Conservation (phyloP, 2,888 invertebrate genomes). For the Boloria selene region DNA sequence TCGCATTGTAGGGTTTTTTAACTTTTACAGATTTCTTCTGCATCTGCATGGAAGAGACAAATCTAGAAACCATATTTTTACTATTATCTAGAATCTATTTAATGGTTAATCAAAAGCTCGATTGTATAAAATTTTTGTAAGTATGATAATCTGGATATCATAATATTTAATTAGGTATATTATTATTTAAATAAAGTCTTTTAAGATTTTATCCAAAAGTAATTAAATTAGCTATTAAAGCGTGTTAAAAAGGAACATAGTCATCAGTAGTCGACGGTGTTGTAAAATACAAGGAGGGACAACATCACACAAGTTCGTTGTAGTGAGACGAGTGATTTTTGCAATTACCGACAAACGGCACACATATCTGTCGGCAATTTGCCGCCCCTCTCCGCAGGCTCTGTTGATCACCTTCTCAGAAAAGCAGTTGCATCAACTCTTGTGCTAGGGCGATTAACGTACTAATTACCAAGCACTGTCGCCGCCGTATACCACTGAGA, state of each 20-base stretch:
- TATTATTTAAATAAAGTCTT: too few relatives aligned
- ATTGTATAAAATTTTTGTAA: too few relatives aligned
- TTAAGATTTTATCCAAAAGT: too few relatives aligned
- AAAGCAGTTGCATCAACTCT: constrained; percentile 71
- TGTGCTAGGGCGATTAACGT: constrained; percentile 69
- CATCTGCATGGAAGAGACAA: too few relatives aligned
- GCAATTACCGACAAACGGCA: constrained; percentile 78
- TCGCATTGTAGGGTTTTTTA: too few relatives aligned
- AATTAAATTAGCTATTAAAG: too few relatives aligned
- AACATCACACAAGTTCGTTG: constrained; percentile 41
- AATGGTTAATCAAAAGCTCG: too few relatives aligned
- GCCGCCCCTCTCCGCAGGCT: constrained; percentile 69
- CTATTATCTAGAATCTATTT: too few relatives aligned
- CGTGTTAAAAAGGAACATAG: background rate
- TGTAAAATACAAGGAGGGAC: constrained; percentile 41
- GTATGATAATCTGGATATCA: too few relatives aligned
- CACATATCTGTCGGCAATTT: constrained; percentile 79
- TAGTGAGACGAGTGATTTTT: constrained; percentile 67
- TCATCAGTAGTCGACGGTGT: constrained; percentile 14
- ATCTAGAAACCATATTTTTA: too few relatives aligned
- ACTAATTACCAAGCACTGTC: constrained; percentile 65
- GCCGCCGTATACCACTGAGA: constrained; percentile 43
- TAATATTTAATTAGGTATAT: too few relatives aligned
- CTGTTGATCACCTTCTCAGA: constrained; percentile 74
- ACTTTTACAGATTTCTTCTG: too few relatives aligned